Evolutionary conservation across 2,888 invertebrate genomes (phyloP), one percentile per base, ranked within the genome.

Genomic region (Drosophila recens): DNA sequence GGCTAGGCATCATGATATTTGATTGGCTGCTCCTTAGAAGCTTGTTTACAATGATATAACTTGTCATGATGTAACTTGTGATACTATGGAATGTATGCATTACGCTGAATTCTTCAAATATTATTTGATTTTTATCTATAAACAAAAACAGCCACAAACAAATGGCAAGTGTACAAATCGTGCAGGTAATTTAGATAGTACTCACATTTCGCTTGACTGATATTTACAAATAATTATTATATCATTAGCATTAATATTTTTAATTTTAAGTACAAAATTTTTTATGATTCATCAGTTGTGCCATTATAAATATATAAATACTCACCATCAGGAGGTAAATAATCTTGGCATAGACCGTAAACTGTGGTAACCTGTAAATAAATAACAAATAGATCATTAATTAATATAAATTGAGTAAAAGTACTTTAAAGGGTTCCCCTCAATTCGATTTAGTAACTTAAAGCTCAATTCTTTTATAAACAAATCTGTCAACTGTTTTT

Each of bases 331-430:
- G 96, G 96, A 96, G 96, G 96, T 96, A 96, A 95, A 96, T 95
- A 96, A 96, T 96, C 96, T 96, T 96, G 94, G 96, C 96, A 95
- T 96, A 96, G 95, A 96, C 96, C 96, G 96, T 96, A 96, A 96
- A 96, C 96, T 96, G 96, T 96, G 96, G 96, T 96, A 96, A 96
- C 96, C 96, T 96, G 95, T n/a, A 95, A 95, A 91, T 75, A 95
- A 91, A 75, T 49, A 33, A 69, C 11, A 54, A 59, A 1, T 46
- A 61, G 69, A 46, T 52, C 45, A 63, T 20, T 54, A 38, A 58
- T 58, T 46, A 65, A 42, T 1, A 40, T 42, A 49, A 8, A 13
- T 36, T 13, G 2, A 8, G 34, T 20, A 15, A 48, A 40, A 40
- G 38, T 46, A 15, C 8, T 34, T 38, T 9, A 33, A 11, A 20